A percentile compares a stretch with the other conserved stretches of the same genome.
These are phyloP conservation scores for Drosophila multiciliata DNA, from an alignment of 2,888 invertebrate species.

Conservation along the genomic window DNA sequence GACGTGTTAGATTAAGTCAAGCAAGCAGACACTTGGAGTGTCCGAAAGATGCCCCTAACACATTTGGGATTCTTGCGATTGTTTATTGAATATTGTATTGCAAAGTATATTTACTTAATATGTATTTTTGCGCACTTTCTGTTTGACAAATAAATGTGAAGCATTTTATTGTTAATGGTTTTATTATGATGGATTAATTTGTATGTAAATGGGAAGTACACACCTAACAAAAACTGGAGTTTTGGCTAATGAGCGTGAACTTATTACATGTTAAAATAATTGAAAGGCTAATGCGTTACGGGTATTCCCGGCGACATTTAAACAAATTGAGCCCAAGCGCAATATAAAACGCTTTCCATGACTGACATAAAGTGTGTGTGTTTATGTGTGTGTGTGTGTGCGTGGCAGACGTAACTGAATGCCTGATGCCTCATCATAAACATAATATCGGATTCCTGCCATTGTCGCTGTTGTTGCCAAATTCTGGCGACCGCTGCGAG, in stretches of 20 bases:
- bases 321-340: conserved; percentile 68
- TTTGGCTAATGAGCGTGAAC: conserved; percentile 30
- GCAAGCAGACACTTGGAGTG: conserved; percentile 1
- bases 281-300: conserved; percentile 39
- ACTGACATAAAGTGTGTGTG: conserved; percentile 23
- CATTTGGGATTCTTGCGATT: conserved; percentile 16
- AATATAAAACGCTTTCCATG: conserved; percentile 67
- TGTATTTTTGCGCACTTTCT: background rate
- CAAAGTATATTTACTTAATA: conserved; percentile 5
- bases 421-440: conserved; percentile 22
- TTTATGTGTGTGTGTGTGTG: background rate
- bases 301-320: conserved; percentile 52
- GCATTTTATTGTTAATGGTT: background rate
- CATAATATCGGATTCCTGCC: conserved; percentile 18
- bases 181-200: background rate
- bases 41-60: conserved; percentile 9
- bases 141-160: background rate
- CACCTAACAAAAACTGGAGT: conserved; percentile 3
- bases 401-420: conserved; percentile 23
- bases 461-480: conserved; percentile 16
- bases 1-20: conserved; percentile 36
- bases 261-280: conserved; percentile 26
- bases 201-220: background rate
- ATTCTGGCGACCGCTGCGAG: conserved; percentile 19
- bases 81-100: conserved; percentile 1